A percentile compares a stretch with the other conserved stretches of the same genome.
These are phyloP conservation scores for Calvadosia cruxmelitensis DNA, from an alignment of 30 jellyfish, hydroid and myxozoan species.

Conservation along the genomic window DNA sequence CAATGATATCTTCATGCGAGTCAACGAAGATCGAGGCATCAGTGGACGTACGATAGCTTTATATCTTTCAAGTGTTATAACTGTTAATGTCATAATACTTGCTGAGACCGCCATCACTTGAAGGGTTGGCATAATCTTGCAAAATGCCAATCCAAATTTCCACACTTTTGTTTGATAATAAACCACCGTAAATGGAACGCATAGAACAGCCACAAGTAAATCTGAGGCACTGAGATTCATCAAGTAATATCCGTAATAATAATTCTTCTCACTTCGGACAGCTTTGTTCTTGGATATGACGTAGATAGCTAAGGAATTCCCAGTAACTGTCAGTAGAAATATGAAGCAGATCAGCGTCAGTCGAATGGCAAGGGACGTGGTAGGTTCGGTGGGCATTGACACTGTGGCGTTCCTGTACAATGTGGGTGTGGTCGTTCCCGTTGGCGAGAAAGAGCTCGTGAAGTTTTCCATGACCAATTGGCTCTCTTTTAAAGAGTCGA, in stretches of 20 bases:
- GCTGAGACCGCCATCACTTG: slow-evolving; percentile 57
- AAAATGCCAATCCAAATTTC: slow-evolving; percentile 32
- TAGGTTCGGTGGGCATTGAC: slow-evolving; percentile 9
- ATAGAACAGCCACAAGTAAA: slow-evolving; percentile 44
- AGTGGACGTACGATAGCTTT: slow-evolving; percentile 52
- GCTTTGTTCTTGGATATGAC: slow-evolving; percentile 33
- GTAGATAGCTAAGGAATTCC: slow-evolving; percentile 45
- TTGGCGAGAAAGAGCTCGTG: slow-evolving; percentile 4
- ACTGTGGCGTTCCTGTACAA: background rate
- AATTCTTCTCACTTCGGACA: slow-evolving; percentile 34
- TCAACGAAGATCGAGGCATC: slow-evolving; percentile 39
- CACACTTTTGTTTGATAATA: slow-evolving; percentile 30
- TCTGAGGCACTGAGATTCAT: slow-evolving; percentile 47
- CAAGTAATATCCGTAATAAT: slow-evolving; percentile 52
- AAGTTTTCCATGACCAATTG: too few species aligned
- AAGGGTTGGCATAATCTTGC: slow-evolving; percentile 54
- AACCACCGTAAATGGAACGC: slow-evolving; percentile 40
- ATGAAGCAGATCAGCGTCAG: slow-evolving; percentile 25
- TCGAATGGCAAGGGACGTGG: slow-evolving; percentile 25
- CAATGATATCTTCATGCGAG: slow-evolving; percentile 21
- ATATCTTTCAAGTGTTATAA: slow-evolving; percentile 45
- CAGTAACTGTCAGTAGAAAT: slow-evolving; percentile 32
- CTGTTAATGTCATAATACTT: slow-evolving; percentile 45
- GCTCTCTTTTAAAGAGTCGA: too few species aligned
- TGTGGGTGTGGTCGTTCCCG: background rate